Evolutionary conservation across 2,797 vertebrate genomes (phyloP), one percentile per base, ranked within the genome.

Genomic region (Coendou prehensilis): DNA sequence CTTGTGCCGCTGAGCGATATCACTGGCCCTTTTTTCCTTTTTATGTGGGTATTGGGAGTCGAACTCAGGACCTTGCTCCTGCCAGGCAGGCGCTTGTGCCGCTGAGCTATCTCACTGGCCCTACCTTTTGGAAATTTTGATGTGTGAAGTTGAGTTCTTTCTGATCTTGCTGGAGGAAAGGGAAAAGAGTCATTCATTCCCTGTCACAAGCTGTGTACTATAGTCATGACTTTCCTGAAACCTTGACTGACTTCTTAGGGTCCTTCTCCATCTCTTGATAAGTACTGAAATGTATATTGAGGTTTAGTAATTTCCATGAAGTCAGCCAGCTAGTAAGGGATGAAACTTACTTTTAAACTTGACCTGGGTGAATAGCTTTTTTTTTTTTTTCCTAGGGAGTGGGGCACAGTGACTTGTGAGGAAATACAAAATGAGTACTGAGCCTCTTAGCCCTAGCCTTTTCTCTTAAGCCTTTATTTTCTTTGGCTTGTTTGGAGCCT

Each of bases 391-490:
- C 26, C 20, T 28, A 54, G 67, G 11, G 15, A 52, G 7, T 47
- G 41, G 22, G 52, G 13, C 69, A 30, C 33, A 30, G 50, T 67
- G 87, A 71, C 64, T 57, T 88, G 28, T 63, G 23, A 93, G 69
- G 73, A 61, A 76, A 45, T 50, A 67, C 88, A 67, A 78, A 94
- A 78, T 30, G 45, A 13, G 26, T 89, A 69, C 54, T 81, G 52
- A 75, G n/a, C 69, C 87, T 92, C 33, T 59, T 9, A 47, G 56
- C 10, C 13, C 2, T 50, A n/a, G 45, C 33, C n/a, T 52, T 87
- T 90, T 90, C 37, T 93, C 64, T n/a, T 87, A 59, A 23, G 11
- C 73, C 67, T 11, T 61, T 82, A 22, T 95, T 96, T 98, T 79
- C 17, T 9, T 89, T 87, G 41, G n/a, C 28, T 93, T 96, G 69